Conservation (phyloP, 2,113 vertebrate species). For the Tetrax tetrax region DNA sequence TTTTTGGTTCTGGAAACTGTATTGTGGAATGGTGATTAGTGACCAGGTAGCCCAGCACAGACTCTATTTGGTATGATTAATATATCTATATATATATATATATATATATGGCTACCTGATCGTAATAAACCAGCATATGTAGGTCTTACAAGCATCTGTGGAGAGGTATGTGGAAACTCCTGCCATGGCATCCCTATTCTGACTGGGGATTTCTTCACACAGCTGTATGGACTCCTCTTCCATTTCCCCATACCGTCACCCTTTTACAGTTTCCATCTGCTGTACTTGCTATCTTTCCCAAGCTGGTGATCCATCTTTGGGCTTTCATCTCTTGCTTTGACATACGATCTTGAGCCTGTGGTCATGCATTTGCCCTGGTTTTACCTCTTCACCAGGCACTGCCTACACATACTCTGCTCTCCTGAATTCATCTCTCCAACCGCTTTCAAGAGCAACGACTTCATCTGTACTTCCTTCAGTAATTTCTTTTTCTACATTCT, state of each 20-base stretch:
- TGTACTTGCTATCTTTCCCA: not conserved
- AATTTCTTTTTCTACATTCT: not conserved
- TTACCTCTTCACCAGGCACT: not conserved
- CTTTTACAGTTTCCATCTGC: not conserved
- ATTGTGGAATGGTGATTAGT: not conserved
- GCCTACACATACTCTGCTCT: not conserved
- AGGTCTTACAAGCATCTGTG: not conserved
- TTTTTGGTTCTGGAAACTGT: not conserved
- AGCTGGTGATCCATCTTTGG: conserved; percentile 27
- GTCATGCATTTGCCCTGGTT: not conserved
- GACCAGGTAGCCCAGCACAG: not conserved
- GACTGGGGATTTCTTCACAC: not conserved
- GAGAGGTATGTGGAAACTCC: not conserved
- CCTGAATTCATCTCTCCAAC: not conserved
- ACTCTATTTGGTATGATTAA: conserved; percentile 12
- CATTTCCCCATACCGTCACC: not conserved
- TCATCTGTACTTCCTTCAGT: not conserved
- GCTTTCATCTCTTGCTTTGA: conserved; percentile 24
- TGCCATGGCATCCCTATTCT: not conserved
- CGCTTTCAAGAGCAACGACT: not conserved
- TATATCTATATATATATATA: too few species aligned
- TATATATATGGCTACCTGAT: conserved; percentile 21
- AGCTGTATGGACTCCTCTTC: not conserved
- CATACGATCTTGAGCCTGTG: not conserved
- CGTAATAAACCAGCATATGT: not conserved